Evolutionary conservation across 2,888 invertebrate genomes (phyloP).

Genomic region (Xestobium rufovillosum): DNA sequence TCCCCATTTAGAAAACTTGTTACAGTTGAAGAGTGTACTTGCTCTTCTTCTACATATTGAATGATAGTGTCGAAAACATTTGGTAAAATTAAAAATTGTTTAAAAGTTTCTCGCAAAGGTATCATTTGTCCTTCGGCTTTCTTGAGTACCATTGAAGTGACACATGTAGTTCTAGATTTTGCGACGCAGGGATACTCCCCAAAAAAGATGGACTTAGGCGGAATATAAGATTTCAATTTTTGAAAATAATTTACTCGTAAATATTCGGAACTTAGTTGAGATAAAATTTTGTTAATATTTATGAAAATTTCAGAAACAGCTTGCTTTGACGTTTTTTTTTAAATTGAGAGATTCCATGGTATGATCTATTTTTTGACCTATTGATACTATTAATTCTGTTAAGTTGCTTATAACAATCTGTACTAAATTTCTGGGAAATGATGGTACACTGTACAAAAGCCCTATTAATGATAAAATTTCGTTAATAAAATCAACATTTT

Average conservation of each 20-base stretch:
- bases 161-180: slow-evolving; percentile 2
- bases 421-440: slow-evolving; percentile 1
- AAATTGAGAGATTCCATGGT: not conserved
- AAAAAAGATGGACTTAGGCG: not conserved
- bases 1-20: too few relatives aligned
- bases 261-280: not conserved
- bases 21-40: too few relatives aligned
- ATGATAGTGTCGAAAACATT: too few relatives aligned
- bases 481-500: not conserved
- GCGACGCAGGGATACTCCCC: not conserved
- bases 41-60: too few relatives aligned
- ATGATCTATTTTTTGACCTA: not conserved
- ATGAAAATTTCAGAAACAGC: not conserved
- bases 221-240: not conserved
- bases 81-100: too few relatives aligned
- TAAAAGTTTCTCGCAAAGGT: slow-evolving; percentile 1
- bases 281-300: not conserved
- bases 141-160: not conserved
- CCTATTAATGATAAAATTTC: not conserved
- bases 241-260: slow-evolving; percentile 1
- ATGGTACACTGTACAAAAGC: not conserved
- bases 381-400: not conserved
- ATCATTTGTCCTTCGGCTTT: slow-evolving; percentile 3
- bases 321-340: not conserved
- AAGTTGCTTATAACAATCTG: slow-evolving; percentile 2